Conservation (phyloP, 1,140 invertebrate species). For the Nebria ingens region DNA sequence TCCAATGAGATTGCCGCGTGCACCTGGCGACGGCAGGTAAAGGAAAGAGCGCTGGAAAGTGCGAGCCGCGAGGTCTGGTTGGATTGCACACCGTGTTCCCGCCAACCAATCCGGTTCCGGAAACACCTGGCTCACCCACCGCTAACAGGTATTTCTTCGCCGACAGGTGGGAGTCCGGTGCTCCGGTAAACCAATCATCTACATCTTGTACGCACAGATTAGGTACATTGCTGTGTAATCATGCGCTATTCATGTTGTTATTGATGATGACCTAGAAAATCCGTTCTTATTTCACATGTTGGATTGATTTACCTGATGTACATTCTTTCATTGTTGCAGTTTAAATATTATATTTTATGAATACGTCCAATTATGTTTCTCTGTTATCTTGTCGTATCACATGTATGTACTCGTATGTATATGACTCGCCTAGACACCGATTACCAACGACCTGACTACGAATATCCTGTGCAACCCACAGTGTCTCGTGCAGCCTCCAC, state of each 20-base stretch:
- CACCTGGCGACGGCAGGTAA: conserved; percentile 24
- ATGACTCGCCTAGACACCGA: neutral
- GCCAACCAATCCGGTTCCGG: conserved; percentile 20
- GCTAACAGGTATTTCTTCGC: conserved; percentile 19
- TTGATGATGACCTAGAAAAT: too few species aligned
- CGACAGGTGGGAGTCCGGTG: neutral
- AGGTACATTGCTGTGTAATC: too few species aligned
- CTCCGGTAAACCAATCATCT: neutral
- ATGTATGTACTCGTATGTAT: too few species aligned
- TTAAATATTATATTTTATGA: too few species aligned
- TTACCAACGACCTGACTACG: conserved; percentile 6
- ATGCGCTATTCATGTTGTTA: too few species aligned
- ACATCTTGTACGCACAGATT: too few species aligned
- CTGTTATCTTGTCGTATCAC: neutral
- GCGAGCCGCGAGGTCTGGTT: conserved; percentile 10
- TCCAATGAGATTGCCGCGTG: conserved; percentile 19
- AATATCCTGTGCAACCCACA: neutral
- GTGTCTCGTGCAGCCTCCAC: neutral
- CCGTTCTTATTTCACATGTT: too few species aligned
- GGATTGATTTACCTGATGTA: too few species aligned
- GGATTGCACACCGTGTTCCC: conserved; percentile 6
- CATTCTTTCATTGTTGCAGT: too few species aligned
- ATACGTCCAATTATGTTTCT: too few species aligned
- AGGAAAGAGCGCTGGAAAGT: conserved; percentile 23
- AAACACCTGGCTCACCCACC: conserved; percentile 23